Percentiles rank a stretch among this genome's conserved stretches.
These are phyloP conservation scores for Diprion similis DNA, from an alignment of 1,140 invertebrate genomes.

Conservation along the genomic window DNA sequence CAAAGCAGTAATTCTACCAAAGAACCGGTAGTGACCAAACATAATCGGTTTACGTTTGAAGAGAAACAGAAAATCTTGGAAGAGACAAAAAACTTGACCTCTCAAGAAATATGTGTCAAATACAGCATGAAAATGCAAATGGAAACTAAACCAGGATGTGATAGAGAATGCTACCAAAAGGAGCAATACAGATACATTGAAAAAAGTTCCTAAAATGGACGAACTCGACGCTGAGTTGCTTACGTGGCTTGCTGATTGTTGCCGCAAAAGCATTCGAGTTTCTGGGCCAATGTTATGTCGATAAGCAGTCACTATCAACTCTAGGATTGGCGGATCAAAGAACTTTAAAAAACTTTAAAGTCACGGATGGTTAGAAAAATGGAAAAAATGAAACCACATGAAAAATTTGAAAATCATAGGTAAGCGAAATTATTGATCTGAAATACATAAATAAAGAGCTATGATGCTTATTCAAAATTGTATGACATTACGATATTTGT, in stretches of 20 bases:
- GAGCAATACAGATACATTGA: background rate
- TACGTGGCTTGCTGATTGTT: background rate
- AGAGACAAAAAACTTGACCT: background rate
- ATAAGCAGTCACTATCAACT: background rate
- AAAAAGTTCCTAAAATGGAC: background rate
- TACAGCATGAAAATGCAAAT: background rate
- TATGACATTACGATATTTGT: background rate
- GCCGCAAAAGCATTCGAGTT: background rate
- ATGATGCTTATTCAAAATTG: background rate
- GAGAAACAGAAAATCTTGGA: background rate
- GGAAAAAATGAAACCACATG: slow-evolving; percentile 12
- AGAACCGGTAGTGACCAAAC: background rate
- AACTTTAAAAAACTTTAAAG: too few species aligned
- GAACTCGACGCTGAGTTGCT: background rate
- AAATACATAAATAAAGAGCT: background rate
- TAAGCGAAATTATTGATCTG: background rate
- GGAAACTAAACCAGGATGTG: background rate
- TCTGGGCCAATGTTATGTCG: background rate
- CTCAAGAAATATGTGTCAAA: background rate
- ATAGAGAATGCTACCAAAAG: background rate
- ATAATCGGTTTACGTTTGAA: too few species aligned
- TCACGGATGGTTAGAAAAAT: slow-evolving; percentile 14
- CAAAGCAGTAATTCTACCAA: slow-evolving; percentile 3
- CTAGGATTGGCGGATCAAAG: too few species aligned
- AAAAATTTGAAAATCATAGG: slow-evolving; percentile 10